Percentiles rank a stretch among this genome's conserved stretches.
phyloP scores from a whole-genome alignment of 2,113 vertebrate species.

The Grantiella picta region DNA sequence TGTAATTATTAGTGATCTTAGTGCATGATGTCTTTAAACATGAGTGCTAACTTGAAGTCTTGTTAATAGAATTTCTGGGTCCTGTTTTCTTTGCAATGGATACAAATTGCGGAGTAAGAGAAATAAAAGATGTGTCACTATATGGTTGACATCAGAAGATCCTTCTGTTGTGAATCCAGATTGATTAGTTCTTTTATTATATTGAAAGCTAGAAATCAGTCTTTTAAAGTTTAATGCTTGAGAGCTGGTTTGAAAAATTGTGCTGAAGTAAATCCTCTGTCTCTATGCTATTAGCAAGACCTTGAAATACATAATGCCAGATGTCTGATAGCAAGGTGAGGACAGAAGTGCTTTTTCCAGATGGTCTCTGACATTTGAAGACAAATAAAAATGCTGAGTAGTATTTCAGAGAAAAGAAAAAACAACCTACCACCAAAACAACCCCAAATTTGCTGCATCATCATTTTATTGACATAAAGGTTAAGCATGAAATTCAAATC shows the following conservation, averaged over 20 bases:
- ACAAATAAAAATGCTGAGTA: slow-evolving; percentile 16
- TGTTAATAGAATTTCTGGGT: background rate
- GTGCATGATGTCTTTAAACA: background rate
- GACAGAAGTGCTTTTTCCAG: background rate
- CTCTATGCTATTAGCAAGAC: background rate
- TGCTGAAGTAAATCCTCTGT: background rate
- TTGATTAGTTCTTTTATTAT: background rate
- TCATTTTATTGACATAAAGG: background rate
- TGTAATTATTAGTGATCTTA: background rate
- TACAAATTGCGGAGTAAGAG: background rate
- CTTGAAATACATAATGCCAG: background rate
- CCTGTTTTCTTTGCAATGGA: background rate
- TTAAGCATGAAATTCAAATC: background rate
- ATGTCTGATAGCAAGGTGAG: slow-evolving; percentile 17
- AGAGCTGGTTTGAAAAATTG: background rate
- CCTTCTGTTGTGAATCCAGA: background rate
- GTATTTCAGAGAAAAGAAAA: background rate
- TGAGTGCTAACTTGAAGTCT: background rate
- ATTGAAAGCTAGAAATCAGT: background rate
- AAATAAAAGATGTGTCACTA: background rate
- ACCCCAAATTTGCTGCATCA: background rate
- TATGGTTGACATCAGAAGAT: background rate
- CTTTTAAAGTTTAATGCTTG: background rate
- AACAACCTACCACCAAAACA: background rate
- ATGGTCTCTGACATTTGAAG: slow-evolving; percentile 39